Percentiles rank a stretch among this genome's conserved stretches.
Evolutionary conservation across 2,113 vertebrate genomes (phyloP).

Genomic region (western clawed frog (Xenopus tropicalis)): UCB_Xtro_10.0 CM004446.2:111204001-111204500

Average conservation of each 20-base stretch:
- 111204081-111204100: too few species aligned
- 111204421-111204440: conserved; percentile 97
- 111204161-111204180: background rate
- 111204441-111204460: conserved; percentile 94
- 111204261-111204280: conserved; percentile 95
- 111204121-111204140: too few species aligned
- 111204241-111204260: conserved; percentile 53
- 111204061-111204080: too few species aligned
- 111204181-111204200: background rate
- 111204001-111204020: too few species aligned
- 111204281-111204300: conserved; percentile 82
- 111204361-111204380: conserved; percentile 99
- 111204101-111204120: too few species aligned
- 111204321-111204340: conserved; percentile 82
- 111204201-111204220: background rate
- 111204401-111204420: conserved; percentile 93
- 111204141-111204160: too few species aligned
- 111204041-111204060: too few species aligned
- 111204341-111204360: conserved; percentile 99
- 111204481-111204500: conserved; percentile 85
- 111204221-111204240: background rate
- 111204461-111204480: conserved; percentile 77
- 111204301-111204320: conserved; percentile 75
- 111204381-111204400: conserved; percentile 99
- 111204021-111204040: too few species aligned